Percentiles rank a stretch among this genome's conserved stretches.
Evolutionary conservation across 2,888 invertebrate genomes (phyloP).

Genomic region (Epiblema foenella): DNA sequence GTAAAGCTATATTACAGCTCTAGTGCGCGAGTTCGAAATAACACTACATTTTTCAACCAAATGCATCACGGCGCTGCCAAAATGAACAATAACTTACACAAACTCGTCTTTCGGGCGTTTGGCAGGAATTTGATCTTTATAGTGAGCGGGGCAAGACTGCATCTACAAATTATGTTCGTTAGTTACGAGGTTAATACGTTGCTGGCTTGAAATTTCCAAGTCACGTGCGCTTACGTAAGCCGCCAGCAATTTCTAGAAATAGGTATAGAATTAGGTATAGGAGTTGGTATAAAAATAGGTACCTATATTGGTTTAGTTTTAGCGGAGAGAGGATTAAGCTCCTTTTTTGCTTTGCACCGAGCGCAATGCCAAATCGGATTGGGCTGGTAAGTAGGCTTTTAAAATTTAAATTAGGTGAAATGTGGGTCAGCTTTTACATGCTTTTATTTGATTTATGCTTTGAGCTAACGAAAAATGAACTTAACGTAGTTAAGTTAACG

Average conservation of each 20-base stretch:
- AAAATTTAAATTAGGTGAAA: conserved; percentile 45
- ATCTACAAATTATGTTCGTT: background rate
- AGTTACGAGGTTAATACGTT: conserved; percentile 26
- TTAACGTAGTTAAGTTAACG: background rate
- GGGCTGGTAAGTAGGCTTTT: conserved; percentile 47
- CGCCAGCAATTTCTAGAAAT: conserved; percentile 67
- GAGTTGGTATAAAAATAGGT: conserved; percentile 18
- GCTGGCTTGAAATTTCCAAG: conserved; percentile 46
- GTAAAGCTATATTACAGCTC: conserved; percentile 20
- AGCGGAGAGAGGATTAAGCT: conserved; percentile 69
- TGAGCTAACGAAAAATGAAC: background rate
- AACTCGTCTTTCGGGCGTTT: background rate
- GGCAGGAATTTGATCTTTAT: conserved; percentile 1
- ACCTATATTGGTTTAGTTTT: conserved; percentile 77
- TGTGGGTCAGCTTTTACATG: conserved; percentile 24
- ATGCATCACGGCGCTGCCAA: conserved; percentile 39
- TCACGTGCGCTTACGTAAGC: conserved; percentile 72
- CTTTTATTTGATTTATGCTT: conserved; percentile 14
- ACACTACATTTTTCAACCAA: conserved; percentile 42
- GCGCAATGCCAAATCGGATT: conserved; percentile 50
- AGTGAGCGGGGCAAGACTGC: background rate
- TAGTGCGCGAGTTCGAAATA: conserved; percentile 20
- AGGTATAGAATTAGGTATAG: conserved; percentile 53
- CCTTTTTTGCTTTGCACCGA: conserved; percentile 62
- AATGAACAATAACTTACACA: conserved; percentile 3